These are phyloP conservation scores for Tychaedon coryphoeus DNA, from an alignment of 2,113 vertebrate species.

Conservation along the genomic window DNA sequence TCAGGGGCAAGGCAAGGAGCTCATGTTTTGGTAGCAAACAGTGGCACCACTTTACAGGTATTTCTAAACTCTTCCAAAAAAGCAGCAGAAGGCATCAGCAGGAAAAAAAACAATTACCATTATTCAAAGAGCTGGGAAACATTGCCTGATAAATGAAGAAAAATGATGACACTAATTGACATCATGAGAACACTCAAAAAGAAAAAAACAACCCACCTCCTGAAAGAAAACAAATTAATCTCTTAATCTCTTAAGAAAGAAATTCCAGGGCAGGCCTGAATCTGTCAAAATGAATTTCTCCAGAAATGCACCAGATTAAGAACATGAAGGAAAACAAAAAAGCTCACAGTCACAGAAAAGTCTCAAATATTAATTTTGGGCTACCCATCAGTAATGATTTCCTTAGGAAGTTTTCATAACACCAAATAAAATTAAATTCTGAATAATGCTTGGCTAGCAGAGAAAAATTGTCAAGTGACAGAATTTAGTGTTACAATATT, in stretches of 20 bases:
- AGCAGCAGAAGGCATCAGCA: not conserved
- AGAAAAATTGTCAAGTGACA: not conserved
- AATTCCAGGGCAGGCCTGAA: slow-evolving; percentile 32
- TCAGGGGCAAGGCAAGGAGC: not conserved
- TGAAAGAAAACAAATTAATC: slow-evolving; percentile 32
- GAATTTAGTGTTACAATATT: not conserved
- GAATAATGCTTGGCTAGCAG: not conserved
- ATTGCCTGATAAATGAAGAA: not conserved
- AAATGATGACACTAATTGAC: not conserved
- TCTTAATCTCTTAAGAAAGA: slow-evolving; percentile 5
- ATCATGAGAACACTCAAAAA: not conserved
- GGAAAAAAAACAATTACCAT: not conserved
- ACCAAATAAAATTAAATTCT: not conserved
- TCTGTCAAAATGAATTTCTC: slow-evolving; percentile 26
- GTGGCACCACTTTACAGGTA: not conserved
- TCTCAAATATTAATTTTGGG: not conserved
- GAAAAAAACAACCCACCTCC: not conserved
- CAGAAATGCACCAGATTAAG: not conserved
- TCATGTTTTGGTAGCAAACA: not conserved
- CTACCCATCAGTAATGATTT: not conserved
- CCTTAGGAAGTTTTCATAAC: not conserved
- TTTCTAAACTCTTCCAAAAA: not conserved
- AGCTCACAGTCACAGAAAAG: not conserved
- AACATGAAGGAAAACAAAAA: not conserved
- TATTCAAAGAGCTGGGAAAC: not conserved